Base-by-base conservation (phyloP, 2,888 invertebrate species). In the Automeris io region DNA sequence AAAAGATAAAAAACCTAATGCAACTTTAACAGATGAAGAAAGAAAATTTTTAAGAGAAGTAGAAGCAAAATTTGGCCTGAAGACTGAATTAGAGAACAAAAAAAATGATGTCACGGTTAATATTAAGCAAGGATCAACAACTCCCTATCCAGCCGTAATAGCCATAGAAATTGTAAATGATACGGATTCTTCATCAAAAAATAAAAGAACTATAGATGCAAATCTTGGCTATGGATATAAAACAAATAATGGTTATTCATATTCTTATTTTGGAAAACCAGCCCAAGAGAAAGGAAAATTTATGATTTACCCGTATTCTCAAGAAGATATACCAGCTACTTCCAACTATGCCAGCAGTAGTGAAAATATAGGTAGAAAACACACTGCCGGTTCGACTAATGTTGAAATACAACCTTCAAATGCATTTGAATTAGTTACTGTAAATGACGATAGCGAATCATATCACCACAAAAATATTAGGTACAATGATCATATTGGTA, bases 131-230 rank as follows among this genome's bases (percentile, higher is more conserved):
- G 34, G 57, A 6, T 43, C 44, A 19, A 70, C 67, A 39, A 43
- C 59, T 33, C 61, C 75, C 11, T 80, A 82, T 35, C 88, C 88
- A 3, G 90, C 90, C 31, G 89, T 90, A 3, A 86, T 90, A 43
- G 90, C 90, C 1, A 90, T 90, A 39, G 89, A 90, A 70, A 90
- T 90, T 35, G 87, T 90, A 0, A 89, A 90, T 39, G 88, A 87
- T 41, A 88, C 88, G 2, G 80, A 88, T 18, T 69, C 83, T 3
- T 87, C 87, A 46, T 52, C 57, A 2, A 89, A 88, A 64, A 87
- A 82, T 0, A 94, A 94, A 59, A 81, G 94, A 49, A 94, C 93
- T 0, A 91, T 93, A 8, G 92, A 93, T 47, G 90, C 90, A 1
- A 90, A 91, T 33, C 74, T 94, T 7, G 94, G 94, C 40, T 93